phyloP scores from a whole-genome alignment of 2,888 invertebrate genomes.

The Tenthredo mesomela region DNA sequence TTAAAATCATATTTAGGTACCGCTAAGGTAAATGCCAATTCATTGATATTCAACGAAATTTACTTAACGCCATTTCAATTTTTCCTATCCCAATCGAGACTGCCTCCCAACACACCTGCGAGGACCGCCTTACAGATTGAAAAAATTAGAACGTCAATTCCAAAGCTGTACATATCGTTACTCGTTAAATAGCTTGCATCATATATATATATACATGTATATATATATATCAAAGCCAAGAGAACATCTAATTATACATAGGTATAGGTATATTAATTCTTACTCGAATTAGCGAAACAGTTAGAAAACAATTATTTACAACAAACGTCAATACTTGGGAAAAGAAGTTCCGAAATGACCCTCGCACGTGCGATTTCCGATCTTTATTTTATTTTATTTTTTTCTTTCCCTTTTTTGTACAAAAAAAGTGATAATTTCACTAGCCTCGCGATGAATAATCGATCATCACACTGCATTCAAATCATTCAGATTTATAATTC shows the following conservation, averaged over 20 bases:
- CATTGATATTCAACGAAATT: conserved; percentile 60
- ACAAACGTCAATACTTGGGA: not conserved
- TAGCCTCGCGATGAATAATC: not conserved
- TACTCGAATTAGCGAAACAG: not conserved
- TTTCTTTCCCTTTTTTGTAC: not conserved
- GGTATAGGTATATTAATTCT: not conserved
- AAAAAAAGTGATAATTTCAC: not conserved
- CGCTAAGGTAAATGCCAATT: conserved; percentile 55
- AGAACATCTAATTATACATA: not conserved
- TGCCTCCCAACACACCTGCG: not conserved
- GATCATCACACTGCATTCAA: not conserved
- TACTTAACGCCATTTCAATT: conserved; percentile 55
- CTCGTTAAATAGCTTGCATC: not conserved
- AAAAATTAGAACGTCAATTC: not conserved
- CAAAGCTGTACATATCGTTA: not conserved
- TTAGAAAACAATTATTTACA: conserved; percentile 1
- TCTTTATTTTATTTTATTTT: conserved; percentile 36
- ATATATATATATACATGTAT: too few species aligned
- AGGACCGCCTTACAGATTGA: not conserved
- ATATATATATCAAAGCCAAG: too few species aligned
- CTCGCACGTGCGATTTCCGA: conserved; percentile 5
- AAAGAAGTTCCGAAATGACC: not conserved
- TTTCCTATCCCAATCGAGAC: conserved; percentile 10
- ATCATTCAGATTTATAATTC: not conserved
- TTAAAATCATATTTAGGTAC: conserved; percentile 40